A percentile compares a stretch with the other conserved stretches of the same genome.
Conservation (phyloP, 2,888 invertebrate species). For the Melinaea marsaeus region DNA sequence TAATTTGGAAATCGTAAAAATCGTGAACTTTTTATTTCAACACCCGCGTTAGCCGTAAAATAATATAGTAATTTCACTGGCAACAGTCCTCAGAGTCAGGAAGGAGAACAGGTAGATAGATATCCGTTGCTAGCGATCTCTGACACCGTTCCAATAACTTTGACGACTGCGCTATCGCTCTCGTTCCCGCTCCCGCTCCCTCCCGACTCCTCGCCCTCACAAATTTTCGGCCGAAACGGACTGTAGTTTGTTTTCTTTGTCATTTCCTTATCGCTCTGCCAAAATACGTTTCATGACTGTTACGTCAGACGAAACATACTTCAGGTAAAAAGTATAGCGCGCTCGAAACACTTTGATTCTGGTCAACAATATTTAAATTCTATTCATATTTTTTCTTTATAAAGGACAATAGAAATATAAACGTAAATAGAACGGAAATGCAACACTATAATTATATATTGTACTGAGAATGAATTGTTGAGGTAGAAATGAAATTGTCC, state of each 20-base stretch:
- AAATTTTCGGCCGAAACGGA: slow-evolving; percentile 69
- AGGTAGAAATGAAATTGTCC: slow-evolving; percentile 38
- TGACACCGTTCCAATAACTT: slow-evolving; percentile 73
- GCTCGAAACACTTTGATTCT: slow-evolving; percentile 52
- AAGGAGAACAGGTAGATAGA: slow-evolving; percentile 57
- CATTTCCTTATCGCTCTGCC: slow-evolving; percentile 78
- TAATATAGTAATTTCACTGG: slow-evolving; percentile 37
- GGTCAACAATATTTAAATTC: slow-evolving; percentile 24
- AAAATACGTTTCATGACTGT: slow-evolving; percentile 76
- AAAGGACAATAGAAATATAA: slow-evolving; percentile 24
- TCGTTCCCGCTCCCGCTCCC: slow-evolving; percentile 38
- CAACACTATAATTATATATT: slow-evolving; percentile 29
- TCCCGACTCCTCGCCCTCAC: slow-evolving; percentile 47
- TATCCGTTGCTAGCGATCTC: slow-evolving; percentile 61
- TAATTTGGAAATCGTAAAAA: no score
- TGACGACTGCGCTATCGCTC: slow-evolving; percentile 50
- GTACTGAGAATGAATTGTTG: slow-evolving; percentile 33
- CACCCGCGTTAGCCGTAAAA: slow-evolving; percentile 30
- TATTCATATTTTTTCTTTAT: slow-evolving; percentile 14
- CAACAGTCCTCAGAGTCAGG: slow-evolving; percentile 38
- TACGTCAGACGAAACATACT: slow-evolving; percentile 72
- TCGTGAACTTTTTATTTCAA: slow-evolving; percentile 21
- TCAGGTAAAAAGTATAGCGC: slow-evolving; percentile 67
- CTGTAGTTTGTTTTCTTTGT: slow-evolving; percentile 77
- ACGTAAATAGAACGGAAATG: slow-evolving; percentile 28